A percentile compares a stretch with the other conserved stretches of the same genome.
Conservation (phyloP, 92 coral and sea anemone genomes). For the Porites evermanni region DNA sequence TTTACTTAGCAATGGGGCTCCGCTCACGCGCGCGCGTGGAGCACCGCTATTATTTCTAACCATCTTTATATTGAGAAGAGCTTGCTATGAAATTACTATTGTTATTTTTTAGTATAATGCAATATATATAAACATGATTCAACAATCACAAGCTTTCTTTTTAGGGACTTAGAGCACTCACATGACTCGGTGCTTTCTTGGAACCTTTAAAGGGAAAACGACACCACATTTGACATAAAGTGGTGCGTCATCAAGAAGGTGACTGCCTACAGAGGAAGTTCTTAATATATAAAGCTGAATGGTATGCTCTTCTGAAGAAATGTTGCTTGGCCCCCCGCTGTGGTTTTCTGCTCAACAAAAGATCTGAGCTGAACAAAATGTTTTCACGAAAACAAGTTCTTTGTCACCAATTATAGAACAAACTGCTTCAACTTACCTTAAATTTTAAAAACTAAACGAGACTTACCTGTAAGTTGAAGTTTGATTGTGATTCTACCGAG, state of each 20-base stretch:
- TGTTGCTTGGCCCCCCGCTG: slow-evolving; percentile 2
- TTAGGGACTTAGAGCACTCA: background rate
- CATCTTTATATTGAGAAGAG: background rate
- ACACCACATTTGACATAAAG: background rate
- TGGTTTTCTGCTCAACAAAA: slow-evolving; percentile 1
- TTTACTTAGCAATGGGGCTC: no score
- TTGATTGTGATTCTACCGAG: slow-evolving; percentile 33
- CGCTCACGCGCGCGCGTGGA: no score
- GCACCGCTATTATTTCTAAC: slow-evolving; percentile 2
- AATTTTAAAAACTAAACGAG: background rate
- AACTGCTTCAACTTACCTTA: slow-evolving; percentile 7
- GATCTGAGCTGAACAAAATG: slow-evolving; percentile 8
- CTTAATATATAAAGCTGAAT: background rate
- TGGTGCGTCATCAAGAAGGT: slow-evolving; percentile 5
- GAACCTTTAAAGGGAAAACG: background rate
- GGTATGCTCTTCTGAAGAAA: background rate
- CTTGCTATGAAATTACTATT: background rate
- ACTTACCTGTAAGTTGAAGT: slow-evolving; percentile 4
- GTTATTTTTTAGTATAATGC: background rate
- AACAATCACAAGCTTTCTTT: background rate
- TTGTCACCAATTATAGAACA: slow-evolving; percentile 3
- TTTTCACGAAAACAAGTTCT: slow-evolving; percentile 2
- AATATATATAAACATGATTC: background rate
- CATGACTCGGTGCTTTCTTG: slow-evolving; percentile 2
- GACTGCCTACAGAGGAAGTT: slow-evolving; percentile 9